Evolutionary conservation across 2,888 invertebrate species (phyloP).

Genomic region (Drosophila kuntzei): DNA sequence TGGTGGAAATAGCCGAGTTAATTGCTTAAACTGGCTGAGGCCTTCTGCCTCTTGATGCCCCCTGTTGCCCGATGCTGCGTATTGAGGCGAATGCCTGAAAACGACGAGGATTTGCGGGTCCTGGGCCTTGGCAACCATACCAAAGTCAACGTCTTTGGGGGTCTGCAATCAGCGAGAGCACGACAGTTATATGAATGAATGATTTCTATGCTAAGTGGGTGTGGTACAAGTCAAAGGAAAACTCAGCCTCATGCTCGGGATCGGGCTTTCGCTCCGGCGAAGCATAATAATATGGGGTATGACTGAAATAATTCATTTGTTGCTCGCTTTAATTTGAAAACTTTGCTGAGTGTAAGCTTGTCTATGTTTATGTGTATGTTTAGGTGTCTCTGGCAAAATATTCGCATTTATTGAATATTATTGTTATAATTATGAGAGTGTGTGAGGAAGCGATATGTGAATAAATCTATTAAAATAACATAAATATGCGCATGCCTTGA

Average conservation of each 20-base stretch:
- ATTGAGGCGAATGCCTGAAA: constrained; percentile 69
- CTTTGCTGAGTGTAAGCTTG: background rate
- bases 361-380: constrained; percentile 3
- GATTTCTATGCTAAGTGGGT: constrained; percentile 29
- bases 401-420: constrained; percentile 42
- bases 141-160: constrained; percentile 25
- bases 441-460: background rate
- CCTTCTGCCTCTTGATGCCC: background rate
- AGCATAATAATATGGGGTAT: constrained; percentile 27
- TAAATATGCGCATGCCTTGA: too few species aligned
- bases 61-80: constrained; percentile 49
- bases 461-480: background rate
- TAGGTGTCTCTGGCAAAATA: constrained; percentile 22
- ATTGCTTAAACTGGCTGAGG: constrained; percentile 62
- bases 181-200: constrained; percentile 45
- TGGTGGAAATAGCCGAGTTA: constrained; percentile 49
- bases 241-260: background rate
- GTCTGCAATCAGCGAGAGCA: constrained; percentile 47
- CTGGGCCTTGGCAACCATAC: constrained; percentile 1
- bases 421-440: too few species aligned
- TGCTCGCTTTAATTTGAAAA: constrained; percentile 74
- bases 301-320: constrained; percentile 66
- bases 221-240: constrained; percentile 2
- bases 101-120: constrained; percentile 28
- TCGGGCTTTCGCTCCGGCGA: background rate